Base-by-base conservation (phyloP, 2,888 invertebrate species). In the Polia nebulosa region DNA sequence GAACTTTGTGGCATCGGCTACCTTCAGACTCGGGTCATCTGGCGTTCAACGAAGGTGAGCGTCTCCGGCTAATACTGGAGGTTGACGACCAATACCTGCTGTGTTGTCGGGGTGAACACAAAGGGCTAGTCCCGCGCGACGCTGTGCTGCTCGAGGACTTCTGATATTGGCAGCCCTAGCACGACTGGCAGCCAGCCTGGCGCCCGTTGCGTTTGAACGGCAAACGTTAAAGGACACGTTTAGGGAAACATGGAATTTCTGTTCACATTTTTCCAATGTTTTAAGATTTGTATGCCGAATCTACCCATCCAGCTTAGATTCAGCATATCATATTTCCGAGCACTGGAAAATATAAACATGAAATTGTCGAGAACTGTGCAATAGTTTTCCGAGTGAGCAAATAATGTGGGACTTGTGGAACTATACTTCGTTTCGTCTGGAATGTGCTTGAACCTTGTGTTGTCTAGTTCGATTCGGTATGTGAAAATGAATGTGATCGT, bases 1-100 rank as follows among this genome's bases (percentile, higher is more conserved):
- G 97, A 87, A 97, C 98, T 4, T 90, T 98, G 47, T 97, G 97
- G 91, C 97, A 97, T 85, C 96, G 97, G 83, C 92, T 97, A 68
- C 97, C 97, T n/a, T 97, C 97, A 1, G 97, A 97, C 87, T 97
- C 97, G 57, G 98, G 97, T 15, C 98, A 98, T 86, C 94, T 98
- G 45, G 97, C 97, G 17, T 98, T 97, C 93, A 97, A 97, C 88
- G 97, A 97, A 89, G 97, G 97, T 22, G 98, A 98, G 88, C 96
- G 96, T 51, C 94, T 98, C 55, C 97, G 97, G 73, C 96, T 98
- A 41, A 97, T 98, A 57, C 93, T 98, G 34, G 97, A 98, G 85
- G 97, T 98, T 53, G 98, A 98, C 89, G 97, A 96, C 85, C 97
- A 97, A 84, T 97, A 97, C 96, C 91, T 98, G 80, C 92, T 98